Base-by-base conservation (phyloP, 2,888 invertebrate genomes). In the Dasysyrphus tricinctus region DNA sequence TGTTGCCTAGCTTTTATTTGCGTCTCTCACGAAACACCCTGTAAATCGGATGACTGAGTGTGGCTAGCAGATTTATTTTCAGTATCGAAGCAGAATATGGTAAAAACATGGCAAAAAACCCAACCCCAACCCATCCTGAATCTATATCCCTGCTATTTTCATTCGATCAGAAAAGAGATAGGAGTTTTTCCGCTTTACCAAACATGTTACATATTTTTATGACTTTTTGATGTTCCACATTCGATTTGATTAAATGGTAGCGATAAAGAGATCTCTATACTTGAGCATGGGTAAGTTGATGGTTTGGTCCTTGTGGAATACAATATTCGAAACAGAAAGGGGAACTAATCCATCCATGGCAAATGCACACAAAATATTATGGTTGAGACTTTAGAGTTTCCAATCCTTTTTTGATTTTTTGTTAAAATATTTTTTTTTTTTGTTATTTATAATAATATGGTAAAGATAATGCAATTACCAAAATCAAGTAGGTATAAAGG, bases 191-290 rank as follows among this genome's bases (percentile, higher is more conserved):
- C 81, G 85, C 85, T 85, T 85, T 81, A 85, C 81, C 85, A 85
- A 81, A 85, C 85, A 77, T 81, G 85, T 81, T 85, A 82, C 86
- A 82, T 86, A 86, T 86, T 86, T 86, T 86, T 82, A 86, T 86
- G 86, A 86, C 82, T 81, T 86, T 86, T 86, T 86, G 86, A 86
- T 86, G 86, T 86, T 86, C 82, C 82, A 86, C 82, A 86, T 86
- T 86, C 86, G 86, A 86, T 86, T 82, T 86, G 86, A 86, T 86
- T 82, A 86, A 86, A 86, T 86, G 86, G 78, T 56, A 78, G 86
- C 82, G 82, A 86, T 86, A 86, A 78, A 82, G 57, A 75, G 77
- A 85, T 77, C 63, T 67, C 65, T 73, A 59, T 77, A 70, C 77
- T 81, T 81, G 67, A 77, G 39, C 47, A 73, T 81, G 76, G 81